These are phyloP conservation scores for Mustela lutreola DNA, from an alignment of 2,113 vertebrate genomes.

Conservation along the genomic window DNA sequence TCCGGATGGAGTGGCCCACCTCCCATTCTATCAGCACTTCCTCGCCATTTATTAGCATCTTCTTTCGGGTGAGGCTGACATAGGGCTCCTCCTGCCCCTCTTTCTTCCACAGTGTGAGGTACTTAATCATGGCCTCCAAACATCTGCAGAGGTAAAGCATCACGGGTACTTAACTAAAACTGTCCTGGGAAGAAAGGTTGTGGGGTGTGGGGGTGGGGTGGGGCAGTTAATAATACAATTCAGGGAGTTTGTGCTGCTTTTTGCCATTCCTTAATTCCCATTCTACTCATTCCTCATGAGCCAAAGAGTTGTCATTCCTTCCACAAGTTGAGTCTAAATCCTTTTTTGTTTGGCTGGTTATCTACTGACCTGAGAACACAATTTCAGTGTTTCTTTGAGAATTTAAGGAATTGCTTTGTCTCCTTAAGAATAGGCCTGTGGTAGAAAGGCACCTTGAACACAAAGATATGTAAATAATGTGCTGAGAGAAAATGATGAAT, in stretches of 20 bases:
- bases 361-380: not conserved
- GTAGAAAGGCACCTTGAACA: slow-evolving; percentile 1
- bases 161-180: slow-evolving; percentile 74
- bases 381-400: slow-evolving; percentile 53
- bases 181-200: slow-evolving; percentile 45
- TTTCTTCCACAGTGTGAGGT: slow-evolving; percentile 88
- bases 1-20: slow-evolving; percentile 94
- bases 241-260: not conserved
- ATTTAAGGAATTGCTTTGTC: slow-evolving; percentile 44
- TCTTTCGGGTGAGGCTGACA: slow-evolving; percentile 95
- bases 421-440: slow-evolving; percentile 9
- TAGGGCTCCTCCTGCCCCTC: slow-evolving; percentile 94
- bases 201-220: not conserved
- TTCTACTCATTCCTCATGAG: slow-evolving; percentile 19
- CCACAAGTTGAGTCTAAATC: slow-evolving; percentile 27
- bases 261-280: slow-evolving; percentile 50
- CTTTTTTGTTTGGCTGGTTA: not conserved
- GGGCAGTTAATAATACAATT: not conserved
- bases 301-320: slow-evolving; percentile 38
- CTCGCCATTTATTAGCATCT: slow-evolving; percentile 89
- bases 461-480: slow-evolving; percentile 28
- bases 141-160: slow-evolving; percentile 90
- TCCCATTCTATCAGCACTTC: slow-evolving; percentile 93
- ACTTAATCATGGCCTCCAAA: slow-evolving; percentile 95
- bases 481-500: slow-evolving; percentile 45